Evolutionary conservation across 2,888 invertebrate species (phyloP).

Genomic region (Cyaniris semiargus): DNA sequence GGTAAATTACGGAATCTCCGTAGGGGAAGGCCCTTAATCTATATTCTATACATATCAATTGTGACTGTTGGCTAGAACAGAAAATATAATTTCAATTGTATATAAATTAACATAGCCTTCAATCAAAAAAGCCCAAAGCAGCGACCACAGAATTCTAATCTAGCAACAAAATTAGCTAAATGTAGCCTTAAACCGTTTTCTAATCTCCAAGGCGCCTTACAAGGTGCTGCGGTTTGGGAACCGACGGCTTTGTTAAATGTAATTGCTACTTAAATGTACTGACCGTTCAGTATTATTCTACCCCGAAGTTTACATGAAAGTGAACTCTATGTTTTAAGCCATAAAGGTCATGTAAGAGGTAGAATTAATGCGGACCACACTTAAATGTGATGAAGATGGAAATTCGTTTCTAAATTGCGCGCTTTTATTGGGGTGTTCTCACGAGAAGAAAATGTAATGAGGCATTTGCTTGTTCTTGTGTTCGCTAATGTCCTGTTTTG

Average conservation of each 20-base stretch:
- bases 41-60: no score
- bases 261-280: slow-evolving; percentile 51
- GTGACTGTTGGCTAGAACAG: neutral
- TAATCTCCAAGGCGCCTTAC: slow-evolving; percentile 55
- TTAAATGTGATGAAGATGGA: slow-evolving; percentile 45
- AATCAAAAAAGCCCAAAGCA: neutral
- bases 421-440: slow-evolving; percentile 14
- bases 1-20: no score
- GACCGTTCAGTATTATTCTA: neutral
- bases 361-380: slow-evolving; percentile 30
- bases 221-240: slow-evolving; percentile 57
- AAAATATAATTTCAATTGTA: no score
- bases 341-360: neutral
- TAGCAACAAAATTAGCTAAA: slow-evolving; percentile 1
- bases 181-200: slow-evolving; percentile 36
- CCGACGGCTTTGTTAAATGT: slow-evolving; percentile 57
- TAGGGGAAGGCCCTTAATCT: no score
- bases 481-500: slow-evolving; percentile 2
- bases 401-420: slow-evolving; percentile 14
- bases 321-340: neutral
- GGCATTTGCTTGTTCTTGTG: neutral
- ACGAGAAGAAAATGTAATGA: neutral
- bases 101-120: neutral
- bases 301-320: neutral
- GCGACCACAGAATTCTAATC: neutral